phyloP scores from a whole-genome alignment of 1,140 invertebrate genomes.

The Mya arenaria region DNA sequence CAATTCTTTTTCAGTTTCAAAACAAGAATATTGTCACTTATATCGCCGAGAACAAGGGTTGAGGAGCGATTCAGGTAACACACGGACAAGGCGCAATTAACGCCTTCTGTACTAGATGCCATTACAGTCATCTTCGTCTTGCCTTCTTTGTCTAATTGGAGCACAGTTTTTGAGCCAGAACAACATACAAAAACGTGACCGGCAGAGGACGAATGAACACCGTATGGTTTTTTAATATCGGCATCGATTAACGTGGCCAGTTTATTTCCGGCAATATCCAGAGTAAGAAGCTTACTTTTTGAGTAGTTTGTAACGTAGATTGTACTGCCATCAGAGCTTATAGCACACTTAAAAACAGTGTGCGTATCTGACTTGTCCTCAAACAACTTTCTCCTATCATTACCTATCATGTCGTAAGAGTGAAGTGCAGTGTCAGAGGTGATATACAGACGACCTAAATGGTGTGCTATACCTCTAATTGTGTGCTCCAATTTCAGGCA shows the following conservation, averaged over 20 bases:
- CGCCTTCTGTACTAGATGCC: neutral
- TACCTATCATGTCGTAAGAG: neutral
- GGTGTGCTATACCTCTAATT: neutral
- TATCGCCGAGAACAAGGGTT: no score
- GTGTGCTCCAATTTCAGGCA: neutral
- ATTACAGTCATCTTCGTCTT: neutral
- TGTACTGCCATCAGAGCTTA: neutral
- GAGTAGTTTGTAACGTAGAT: neutral
- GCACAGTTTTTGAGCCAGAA: neutral
- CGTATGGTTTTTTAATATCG: neutral
- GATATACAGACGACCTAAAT: neutral
- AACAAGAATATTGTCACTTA: no score
- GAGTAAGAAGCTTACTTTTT: neutral
- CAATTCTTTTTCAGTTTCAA: no score
- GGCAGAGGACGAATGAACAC: neutral
- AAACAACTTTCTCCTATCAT: neutral
- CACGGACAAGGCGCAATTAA: neutral
- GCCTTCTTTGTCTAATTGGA: neutral
- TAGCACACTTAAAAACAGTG: neutral
- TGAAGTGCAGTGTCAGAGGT: neutral
- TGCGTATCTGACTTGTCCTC: neutral
- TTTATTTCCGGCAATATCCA: neutral
- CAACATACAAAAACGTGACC: neutral
- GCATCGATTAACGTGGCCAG: neutral
- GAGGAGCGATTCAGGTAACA: no score